phyloP scores from a whole-genome alignment of 2,888 invertebrate species.

The Archips xylosteana region DNA sequence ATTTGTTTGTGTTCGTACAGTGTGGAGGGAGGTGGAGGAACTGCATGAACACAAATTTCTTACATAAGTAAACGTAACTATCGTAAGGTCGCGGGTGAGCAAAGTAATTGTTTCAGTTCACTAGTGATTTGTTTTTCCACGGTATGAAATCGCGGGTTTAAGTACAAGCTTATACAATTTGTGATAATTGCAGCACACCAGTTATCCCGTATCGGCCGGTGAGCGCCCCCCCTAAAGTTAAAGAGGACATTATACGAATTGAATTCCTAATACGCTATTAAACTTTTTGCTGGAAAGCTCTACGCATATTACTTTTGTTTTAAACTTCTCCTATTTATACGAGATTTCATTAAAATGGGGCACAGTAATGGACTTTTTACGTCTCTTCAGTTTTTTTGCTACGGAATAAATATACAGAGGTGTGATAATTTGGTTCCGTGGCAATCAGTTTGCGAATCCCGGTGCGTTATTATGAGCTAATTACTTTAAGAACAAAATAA shows the following conservation, averaged over 20 bases:
- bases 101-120: too few species aligned
- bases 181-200: neutral
- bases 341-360: constrained; percentile 67
- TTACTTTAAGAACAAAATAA: neutral
- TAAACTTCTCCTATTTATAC: constrained; percentile 74
- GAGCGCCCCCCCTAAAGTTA: constrained; percentile 48
- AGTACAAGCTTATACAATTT: neutral
- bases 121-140: too few species aligned
- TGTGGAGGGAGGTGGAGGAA: too few species aligned
- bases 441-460: constrained; percentile 23
- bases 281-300: constrained; percentile 73
- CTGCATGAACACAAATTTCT: too few species aligned
- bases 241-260: constrained; percentile 72
- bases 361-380: constrained; percentile 60
- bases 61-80: too few species aligned
- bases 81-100: too few species aligned
- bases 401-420: constrained; percentile 52
- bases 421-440: constrained; percentile 64
- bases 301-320: constrained; percentile 72
- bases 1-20: too few species aligned
- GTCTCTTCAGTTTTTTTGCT: constrained; percentile 46
- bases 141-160: too few species aligned
- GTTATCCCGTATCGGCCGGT: neutral
- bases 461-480: constrained; percentile 1
- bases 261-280: constrained; percentile 79